Percentiles rank a stretch among this genome's conserved stretches.
These are phyloP conservation scores for Tridacna crocea DNA, from an alignment of 2,888 invertebrate species.

Conservation along the genomic window DNA sequence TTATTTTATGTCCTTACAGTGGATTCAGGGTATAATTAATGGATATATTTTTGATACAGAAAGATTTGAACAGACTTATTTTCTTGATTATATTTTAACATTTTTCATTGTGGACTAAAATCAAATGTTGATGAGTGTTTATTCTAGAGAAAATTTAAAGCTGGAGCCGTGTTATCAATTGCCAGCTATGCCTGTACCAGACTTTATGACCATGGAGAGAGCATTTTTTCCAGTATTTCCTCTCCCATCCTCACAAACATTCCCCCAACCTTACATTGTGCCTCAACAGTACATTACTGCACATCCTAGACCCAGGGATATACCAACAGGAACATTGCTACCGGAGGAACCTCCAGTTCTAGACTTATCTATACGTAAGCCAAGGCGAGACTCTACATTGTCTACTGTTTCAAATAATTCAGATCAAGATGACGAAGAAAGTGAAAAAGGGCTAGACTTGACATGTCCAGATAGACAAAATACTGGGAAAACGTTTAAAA, in stretches of 20 bases:
- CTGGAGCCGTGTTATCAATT: conserved; percentile 18
- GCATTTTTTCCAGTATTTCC: conserved; percentile 41
- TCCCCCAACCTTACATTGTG: conserved; percentile 52
- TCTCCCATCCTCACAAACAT: conserved; percentile 32
- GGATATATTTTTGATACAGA: neutral
- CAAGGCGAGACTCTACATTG: conserved; percentile 34
- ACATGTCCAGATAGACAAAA: conserved; percentile 56
- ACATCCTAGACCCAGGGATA: conserved; percentile 26
- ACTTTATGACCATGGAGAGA: conserved; percentile 48
- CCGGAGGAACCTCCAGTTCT: conserved; percentile 44
- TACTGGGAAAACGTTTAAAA: conserved; percentile 62
- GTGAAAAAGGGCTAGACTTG: conserved; percentile 58
- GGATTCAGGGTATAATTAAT: neutral
- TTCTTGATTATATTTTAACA: neutral
- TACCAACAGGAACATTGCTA: neutral
- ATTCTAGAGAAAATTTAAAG: conserved; percentile 9
- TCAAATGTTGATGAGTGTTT: conserved; percentile 20
- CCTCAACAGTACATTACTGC: conserved; percentile 43
- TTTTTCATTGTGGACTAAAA: conserved; percentile 1
- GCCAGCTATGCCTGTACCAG: conserved; percentile 52
- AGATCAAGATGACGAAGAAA: conserved; percentile 16
- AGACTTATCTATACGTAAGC: conserved; percentile 57
- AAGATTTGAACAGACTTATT: neutral
- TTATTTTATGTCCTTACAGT: neutral
- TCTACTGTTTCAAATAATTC: conserved; percentile 14